A percentile compares a stretch with the other conserved stretches of the same genome.
Conservation (phyloP, 2,113 vertebrate genomes). For the Lepidothrix coronata region DNA sequence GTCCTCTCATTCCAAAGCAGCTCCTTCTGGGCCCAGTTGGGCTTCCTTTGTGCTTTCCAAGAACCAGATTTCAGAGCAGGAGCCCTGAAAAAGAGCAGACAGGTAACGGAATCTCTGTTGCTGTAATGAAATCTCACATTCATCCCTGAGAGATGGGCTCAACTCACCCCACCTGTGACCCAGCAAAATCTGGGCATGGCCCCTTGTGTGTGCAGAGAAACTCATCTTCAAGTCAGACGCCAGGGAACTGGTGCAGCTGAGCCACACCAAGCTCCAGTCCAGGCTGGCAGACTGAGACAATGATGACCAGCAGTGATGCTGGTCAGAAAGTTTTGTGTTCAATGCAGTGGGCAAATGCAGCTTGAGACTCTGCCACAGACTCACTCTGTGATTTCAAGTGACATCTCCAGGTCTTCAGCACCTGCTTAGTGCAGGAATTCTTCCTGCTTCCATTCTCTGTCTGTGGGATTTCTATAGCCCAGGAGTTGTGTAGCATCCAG, state of each 20-base stretch:
- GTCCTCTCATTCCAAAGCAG: background rate
- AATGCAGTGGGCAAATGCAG: background rate
- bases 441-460: background rate
- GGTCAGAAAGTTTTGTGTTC: background rate
- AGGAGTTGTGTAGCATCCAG: background rate
- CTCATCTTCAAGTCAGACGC: accelerated
- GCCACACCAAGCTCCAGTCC: background rate
- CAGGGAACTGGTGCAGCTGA: background rate
- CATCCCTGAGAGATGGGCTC: background rate
- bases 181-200: background rate
- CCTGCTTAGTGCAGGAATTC: background rate
- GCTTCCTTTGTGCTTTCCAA: background rate
- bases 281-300: background rate
- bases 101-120: background rate
- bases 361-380: background rate
- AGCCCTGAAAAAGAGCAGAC: background rate
- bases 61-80: background rate
- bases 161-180: background rate
- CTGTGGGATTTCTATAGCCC: background rate
- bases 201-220: background rate
- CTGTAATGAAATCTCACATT: background rate
- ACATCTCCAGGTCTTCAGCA: background rate
- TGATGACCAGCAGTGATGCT: background rate
- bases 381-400: background rate
- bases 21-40: background rate